These are phyloP conservation scores for Trichogramma pretiosum DNA, from an alignment of 1,140 invertebrate genomes.

Conservation along the genomic window DNA sequence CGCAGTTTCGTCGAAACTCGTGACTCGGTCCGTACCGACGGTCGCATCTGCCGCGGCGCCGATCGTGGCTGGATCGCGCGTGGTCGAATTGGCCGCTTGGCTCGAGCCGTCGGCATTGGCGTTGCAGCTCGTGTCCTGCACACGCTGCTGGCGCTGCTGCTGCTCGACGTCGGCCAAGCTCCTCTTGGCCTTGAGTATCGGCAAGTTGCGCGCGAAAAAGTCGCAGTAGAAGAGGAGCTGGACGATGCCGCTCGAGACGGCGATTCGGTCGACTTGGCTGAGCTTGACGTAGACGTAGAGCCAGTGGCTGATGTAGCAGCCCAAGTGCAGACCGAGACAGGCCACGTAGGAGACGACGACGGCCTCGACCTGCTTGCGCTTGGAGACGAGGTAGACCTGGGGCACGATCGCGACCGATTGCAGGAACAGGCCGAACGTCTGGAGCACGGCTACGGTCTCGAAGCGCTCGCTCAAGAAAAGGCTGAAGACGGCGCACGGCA, in stretches of 20 bases:
- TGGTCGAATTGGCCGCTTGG: not conserved
- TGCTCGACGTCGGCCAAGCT: too few species aligned
- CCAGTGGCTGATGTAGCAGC: constrained; percentile 15
- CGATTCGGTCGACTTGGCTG: not conserved
- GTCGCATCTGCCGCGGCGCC: not conserved
- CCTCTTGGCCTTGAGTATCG: constrained; percentile 6
- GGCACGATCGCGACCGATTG: constrained; percentile 13
- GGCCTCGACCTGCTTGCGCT: constrained; percentile 10
- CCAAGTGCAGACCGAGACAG: constrained; percentile 5
- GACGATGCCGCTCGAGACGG: not conserved
- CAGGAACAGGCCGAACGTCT: constrained; percentile 9
- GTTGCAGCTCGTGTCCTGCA: too few species aligned
- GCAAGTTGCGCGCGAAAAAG: constrained; percentile 10
- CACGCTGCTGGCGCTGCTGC: too few species aligned
- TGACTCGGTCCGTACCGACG: too few species aligned
- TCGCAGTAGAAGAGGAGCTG: constrained; percentile 14
- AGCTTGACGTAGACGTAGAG: not conserved
- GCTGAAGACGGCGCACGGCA: constrained; percentile 7
- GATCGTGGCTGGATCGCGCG: not conserved
- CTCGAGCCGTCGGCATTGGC: not conserved
- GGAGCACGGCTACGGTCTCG: constrained; percentile 1
- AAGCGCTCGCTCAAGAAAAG: constrained; percentile 5
- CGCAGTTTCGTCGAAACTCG: too few species aligned
- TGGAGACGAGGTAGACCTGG: constrained; percentile 12
- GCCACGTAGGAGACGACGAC: constrained; percentile 8